A percentile compares a stretch with the other conserved stretches of the same genome.
phyloP scores from a whole-genome alignment of 2,888 invertebrate species.

The Chrysolina oricalcia region DNA sequence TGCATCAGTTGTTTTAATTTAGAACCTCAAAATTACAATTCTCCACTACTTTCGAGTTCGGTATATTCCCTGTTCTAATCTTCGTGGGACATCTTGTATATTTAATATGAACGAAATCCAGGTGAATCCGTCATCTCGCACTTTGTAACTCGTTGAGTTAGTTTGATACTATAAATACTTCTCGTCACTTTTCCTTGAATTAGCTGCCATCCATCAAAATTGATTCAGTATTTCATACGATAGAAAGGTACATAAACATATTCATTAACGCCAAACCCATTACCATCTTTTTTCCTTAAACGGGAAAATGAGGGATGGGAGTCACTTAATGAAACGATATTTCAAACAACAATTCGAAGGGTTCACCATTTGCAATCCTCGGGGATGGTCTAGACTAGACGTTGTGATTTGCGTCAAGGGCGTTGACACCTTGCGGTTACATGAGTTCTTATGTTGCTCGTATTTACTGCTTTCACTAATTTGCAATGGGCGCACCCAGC shows the following conservation, averaged over 20 bases:
- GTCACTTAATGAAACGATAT: conserved; percentile 10
- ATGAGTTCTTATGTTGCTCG: conserved; percentile 7
- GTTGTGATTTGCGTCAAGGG: conserved; percentile 19
- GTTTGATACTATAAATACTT: neutral
- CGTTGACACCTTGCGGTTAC: conserved; percentile 13
- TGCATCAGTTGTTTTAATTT: too few relatives aligned
- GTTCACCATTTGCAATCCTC: neutral
- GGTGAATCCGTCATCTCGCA: neutral
- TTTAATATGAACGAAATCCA: too few relatives aligned
- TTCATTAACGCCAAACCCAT: neutral
- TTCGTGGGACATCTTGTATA: too few relatives aligned
- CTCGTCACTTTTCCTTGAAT: neutral
- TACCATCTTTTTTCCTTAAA: neutral
- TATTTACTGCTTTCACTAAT: conserved; percentile 27
- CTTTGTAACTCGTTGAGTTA: neutral
- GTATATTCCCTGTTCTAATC: too few relatives aligned
- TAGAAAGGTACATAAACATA: neutral
- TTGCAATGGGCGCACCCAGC: conserved; percentile 28
- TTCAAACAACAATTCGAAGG: neutral
- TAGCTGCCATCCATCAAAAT: neutral
- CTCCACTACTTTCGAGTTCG: too few relatives aligned
- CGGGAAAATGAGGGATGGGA: neutral
- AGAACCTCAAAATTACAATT: too few relatives aligned
- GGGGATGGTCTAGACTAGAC: conserved; percentile 23
- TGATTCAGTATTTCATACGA: neutral